Conservation (phyloP, 2,888 invertebrate genomes). For the Nemotelus pantherinus region DNA sequence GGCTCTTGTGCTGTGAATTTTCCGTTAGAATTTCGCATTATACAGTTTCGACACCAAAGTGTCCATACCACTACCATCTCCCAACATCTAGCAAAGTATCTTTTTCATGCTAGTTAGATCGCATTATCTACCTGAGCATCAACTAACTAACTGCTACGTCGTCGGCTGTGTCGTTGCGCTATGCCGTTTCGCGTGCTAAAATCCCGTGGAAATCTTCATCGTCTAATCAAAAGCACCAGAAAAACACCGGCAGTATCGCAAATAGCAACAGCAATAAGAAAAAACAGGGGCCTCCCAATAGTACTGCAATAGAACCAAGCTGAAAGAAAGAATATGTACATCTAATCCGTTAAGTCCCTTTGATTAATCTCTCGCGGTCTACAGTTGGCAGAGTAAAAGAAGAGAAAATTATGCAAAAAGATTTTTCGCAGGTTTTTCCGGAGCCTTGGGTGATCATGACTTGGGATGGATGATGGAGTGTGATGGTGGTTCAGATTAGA, state of each 20-base stretch:
- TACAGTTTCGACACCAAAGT: neutral
- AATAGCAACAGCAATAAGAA: no score
- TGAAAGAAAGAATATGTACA: neutral
- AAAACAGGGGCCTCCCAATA: no score
- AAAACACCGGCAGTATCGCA: neutral
- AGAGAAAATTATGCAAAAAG: constrained; percentile 14
- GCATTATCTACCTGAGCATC: constrained; percentile 18
- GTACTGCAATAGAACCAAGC: neutral
- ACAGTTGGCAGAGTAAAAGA: neutral
- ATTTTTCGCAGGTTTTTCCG: constrained; percentile 27
- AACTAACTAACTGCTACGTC: constrained; percentile 3
- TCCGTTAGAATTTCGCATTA: constrained; percentile 36
- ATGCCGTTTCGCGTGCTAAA: constrained; percentile 17
- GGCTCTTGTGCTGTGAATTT: constrained; percentile 3
- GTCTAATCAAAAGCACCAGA: neutral
- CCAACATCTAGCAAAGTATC: no score
- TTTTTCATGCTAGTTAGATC: neutral
- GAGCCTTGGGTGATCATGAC: neutral
- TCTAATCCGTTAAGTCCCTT: constrained; percentile 29
- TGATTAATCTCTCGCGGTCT: constrained; percentile 15
- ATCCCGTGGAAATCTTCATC: neutral
- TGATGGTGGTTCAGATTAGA: no score
- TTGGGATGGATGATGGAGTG: neutral
- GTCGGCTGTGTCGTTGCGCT: constrained; percentile 2
- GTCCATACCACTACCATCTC: neutral